Evolutionary conservation across 2,113 vertebrate genomes (phyloP).

Genomic region (Rynchops niger): DNA sequence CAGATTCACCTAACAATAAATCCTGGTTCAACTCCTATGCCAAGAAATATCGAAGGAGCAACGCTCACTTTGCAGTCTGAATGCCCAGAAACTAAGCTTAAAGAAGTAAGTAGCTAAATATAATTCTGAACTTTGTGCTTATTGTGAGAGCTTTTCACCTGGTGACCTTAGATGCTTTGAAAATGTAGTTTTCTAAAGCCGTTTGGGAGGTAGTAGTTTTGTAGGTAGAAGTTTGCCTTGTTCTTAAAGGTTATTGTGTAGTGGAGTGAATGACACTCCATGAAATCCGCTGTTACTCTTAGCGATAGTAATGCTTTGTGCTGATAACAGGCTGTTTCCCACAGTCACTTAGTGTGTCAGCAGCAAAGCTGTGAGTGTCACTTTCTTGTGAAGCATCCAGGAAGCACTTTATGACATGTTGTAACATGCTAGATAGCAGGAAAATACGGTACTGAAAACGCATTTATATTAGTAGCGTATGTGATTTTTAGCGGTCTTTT

Average conservation of each 20-base stretch:
- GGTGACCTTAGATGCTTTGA: background rate
- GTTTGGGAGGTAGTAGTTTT: background rate
- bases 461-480: accelerated
- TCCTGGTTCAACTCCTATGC: constrained; percentile 97
- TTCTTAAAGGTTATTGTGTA: background rate
- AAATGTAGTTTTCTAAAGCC: background rate
- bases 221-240: background rate
- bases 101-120: constrained; percentile 82
- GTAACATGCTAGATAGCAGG: background rate
- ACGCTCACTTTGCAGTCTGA: constrained; percentile 96
- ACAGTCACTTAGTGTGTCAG: background rate
- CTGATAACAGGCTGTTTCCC: background rate
- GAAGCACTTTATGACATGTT: accelerated
- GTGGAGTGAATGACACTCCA: accelerated
- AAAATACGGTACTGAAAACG: background rate
- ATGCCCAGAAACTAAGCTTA: constrained; percentile 95
- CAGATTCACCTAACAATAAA: constrained; percentile 98
- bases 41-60: constrained; percentile 96
- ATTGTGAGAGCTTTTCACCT: background rate
- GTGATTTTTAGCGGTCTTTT: background rate
- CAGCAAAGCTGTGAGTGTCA: background rate
- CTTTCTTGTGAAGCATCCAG: background rate
- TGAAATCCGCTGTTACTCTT: background rate
- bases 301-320: accelerated
- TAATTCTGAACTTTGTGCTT: background rate